These are phyloP conservation scores for Scolopax bukidnonensis DNA, from an alignment of 2,797 vertebrate species.

Conservation along the genomic window DNA sequence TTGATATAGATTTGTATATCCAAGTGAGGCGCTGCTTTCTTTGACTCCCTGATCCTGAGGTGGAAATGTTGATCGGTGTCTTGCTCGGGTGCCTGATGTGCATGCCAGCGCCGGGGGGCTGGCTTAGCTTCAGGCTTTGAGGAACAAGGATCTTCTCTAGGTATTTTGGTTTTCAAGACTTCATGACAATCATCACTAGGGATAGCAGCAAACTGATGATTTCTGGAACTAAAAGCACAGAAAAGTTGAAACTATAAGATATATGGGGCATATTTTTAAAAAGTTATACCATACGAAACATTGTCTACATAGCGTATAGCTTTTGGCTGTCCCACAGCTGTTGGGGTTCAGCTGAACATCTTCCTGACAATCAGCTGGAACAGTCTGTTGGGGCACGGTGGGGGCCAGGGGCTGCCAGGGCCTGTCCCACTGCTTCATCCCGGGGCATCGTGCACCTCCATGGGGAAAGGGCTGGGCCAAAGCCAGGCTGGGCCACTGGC, in stretches of 20 bases:
- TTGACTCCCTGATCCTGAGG: not conserved
- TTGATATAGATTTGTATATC: not conserved
- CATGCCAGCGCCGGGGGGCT: rapidly evolving
- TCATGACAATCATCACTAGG: rapidly evolving
- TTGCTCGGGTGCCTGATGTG: not conserved
- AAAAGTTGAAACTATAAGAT: not conserved
- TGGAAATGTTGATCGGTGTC: rapidly evolving
- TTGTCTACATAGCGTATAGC: not conserved
- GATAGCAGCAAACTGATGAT: rapidly evolving
- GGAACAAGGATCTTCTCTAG: not conserved
- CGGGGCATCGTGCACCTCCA: rapidly evolving
- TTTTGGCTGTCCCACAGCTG: not conserved
- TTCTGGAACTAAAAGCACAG: not conserved
- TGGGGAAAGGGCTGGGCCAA: not conserved
- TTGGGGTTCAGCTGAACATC: not conserved
- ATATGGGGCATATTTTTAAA: rapidly evolving
- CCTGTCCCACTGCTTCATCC: not conserved
- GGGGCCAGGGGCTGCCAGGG: not conserved
- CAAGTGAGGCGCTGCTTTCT: not conserved
- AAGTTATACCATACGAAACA: not conserved
- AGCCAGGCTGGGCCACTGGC: not conserved
- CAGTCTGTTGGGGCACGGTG: rapidly evolving
- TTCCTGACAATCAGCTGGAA: too few species aligned
- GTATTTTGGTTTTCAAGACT: not conserved
- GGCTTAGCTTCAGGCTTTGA: not conserved